Conservation (phyloP, 1,140 invertebrate genomes). For the Delia radicum region DNA sequence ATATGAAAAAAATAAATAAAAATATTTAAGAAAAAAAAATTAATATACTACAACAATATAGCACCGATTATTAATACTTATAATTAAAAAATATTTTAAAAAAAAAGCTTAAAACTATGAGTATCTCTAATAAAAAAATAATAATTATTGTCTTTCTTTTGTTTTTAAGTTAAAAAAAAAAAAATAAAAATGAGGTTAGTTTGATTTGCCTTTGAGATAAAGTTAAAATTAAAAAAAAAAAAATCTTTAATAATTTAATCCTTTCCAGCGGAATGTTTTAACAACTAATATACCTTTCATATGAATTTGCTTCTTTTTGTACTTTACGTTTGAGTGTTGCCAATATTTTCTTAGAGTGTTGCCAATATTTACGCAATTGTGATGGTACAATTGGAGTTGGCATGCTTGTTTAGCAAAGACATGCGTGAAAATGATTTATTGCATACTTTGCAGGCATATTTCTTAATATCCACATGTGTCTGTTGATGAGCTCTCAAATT, state of each 20-base stretch:
- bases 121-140: conserved; percentile 14
- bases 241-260: conserved; percentile 29
- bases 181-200: conserved; percentile 4
- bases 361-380: conserved; percentile 41
- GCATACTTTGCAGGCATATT: conserved; percentile 59
- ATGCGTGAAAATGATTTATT: conserved; percentile 75
- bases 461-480: conserved; percentile 62
- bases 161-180: not conserved
- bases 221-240: not conserved
- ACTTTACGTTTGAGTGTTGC: not conserved
- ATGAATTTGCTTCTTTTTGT: not conserved
- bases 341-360: conserved; percentile 4
- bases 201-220: conserved; percentile 30
- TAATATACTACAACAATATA: conserved; percentile 21
- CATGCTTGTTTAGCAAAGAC: conserved; percentile 91
- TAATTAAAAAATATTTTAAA: not conserved
- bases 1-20: not conserved
- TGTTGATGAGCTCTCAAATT: conserved; percentile 71
- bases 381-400: conserved; percentile 55
- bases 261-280: conserved; percentile 50
- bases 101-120: conserved; percentile 16
- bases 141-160: conserved; percentile 38
- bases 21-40: not conserved
- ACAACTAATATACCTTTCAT: not conserved
- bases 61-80: conserved; percentile 10